Percentiles rank a stretch among this genome's conserved stretches.
These are phyloP conservation scores for Montipora efflorescens DNA, from an alignment of 64 coral and sea anemone genomes.

Conservation along the genomic window DNA sequence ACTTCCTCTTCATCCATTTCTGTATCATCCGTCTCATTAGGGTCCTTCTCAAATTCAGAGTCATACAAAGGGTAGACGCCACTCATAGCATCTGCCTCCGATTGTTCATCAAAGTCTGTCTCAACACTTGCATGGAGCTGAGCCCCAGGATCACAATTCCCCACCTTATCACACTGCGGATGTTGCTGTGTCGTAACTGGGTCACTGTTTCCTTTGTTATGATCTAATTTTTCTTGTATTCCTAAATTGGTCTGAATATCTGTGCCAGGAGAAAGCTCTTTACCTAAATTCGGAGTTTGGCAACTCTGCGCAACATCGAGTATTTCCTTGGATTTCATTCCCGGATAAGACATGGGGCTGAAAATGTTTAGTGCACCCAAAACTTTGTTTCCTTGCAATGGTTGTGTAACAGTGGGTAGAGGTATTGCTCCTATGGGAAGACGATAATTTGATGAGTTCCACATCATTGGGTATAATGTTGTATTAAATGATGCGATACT, in stretches of 20 bases:
- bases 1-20: constrained; percentile 9
- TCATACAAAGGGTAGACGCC: constrained; percentile 69
- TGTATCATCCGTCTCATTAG: constrained; percentile 8
- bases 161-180: neutral
- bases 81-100: constrained; percentile 60
- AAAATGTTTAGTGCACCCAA: neutral
- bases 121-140: constrained; percentile 3
- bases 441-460: constrained; percentile 42
- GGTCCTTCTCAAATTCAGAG: constrained; percentile 12
- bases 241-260: neutral
- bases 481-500: constrained; percentile 18
- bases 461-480: constrained; percentile 43
- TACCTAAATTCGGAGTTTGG: neutral
- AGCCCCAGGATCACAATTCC: neutral
- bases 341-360: neutral
- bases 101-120: constrained; percentile 27
- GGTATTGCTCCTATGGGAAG: neutral
- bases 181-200: neutral
- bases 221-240: neutral
- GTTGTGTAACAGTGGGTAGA: neutral
- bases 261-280: neutral
- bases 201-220: neutral
- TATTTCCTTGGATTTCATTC: neutral
- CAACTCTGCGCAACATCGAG: neutral
- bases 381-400: neutral